Conservation (phyloP, 2,888 invertebrate genomes). For the Hirtodrosophila alboralis region DNA sequence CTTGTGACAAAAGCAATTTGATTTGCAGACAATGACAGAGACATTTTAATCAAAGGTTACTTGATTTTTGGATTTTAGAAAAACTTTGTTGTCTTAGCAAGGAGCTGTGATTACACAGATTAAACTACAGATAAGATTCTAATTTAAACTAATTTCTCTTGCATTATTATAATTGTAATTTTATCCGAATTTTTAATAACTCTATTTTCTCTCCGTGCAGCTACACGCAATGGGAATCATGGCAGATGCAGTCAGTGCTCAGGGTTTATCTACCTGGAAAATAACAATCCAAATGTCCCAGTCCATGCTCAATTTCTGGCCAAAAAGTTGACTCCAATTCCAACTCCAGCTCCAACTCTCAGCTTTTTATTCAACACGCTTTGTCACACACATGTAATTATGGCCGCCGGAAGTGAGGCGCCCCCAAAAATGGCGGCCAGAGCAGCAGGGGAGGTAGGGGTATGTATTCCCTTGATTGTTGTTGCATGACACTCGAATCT, state of each 20-base stretch:
- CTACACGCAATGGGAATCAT: constrained; percentile 78
- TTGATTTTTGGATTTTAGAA: no score
- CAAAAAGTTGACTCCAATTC: constrained; percentile 4
- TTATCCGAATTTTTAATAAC: background rate
- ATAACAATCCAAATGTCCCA: constrained; percentile 60
- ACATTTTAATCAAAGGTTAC: no score
- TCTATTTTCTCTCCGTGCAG: constrained; percentile 31
- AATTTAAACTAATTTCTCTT: no score
- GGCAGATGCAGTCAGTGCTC: constrained; percentile 65
- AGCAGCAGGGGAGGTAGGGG: constrained; percentile 13
- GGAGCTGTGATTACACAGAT: no score
- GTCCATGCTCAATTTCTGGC: constrained; percentile 33
- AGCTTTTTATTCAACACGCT: constrained; percentile 51
- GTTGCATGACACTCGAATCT: constrained; percentile 69
- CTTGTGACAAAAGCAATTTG: no score
- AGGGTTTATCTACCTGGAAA: constrained; percentile 28
- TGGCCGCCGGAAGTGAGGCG: constrained; percentile 68
- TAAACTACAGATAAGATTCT: no score
- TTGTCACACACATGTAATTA: constrained; percentile 63
- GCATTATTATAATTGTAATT: no score
- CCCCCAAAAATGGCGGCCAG: constrained; percentile 56
- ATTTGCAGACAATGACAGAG: no score
- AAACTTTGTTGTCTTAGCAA: no score
- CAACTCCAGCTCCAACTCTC: constrained; percentile 1
- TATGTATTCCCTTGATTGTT: constrained; percentile 63